phyloP scores from a whole-genome alignment of 2,888 invertebrate species.

The Pterostichus madidus region DNA sequence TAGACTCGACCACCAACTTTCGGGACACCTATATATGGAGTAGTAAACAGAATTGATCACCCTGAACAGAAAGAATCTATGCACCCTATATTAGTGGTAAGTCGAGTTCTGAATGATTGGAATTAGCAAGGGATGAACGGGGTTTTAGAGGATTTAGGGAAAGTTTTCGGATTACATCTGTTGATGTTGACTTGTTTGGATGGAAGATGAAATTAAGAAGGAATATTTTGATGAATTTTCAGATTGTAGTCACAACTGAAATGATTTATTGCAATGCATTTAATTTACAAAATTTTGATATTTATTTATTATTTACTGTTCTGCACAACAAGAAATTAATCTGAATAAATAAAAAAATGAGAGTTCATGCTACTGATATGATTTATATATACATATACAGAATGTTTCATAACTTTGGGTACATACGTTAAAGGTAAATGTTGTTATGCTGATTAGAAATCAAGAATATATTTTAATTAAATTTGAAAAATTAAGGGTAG shows the following conservation, averaged over 20 bases:
- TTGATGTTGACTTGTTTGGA: slow-evolving; percentile 28
- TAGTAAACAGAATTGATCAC: slow-evolving; percentile 38
- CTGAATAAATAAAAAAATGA: too few species aligned
- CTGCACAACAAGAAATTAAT: too few species aligned
- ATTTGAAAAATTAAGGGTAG: too few species aligned
- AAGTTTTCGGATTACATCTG: slow-evolving; percentile 63
- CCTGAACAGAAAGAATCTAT: slow-evolving; percentile 18
- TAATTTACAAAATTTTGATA: too few species aligned
- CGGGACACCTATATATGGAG: slow-evolving; percentile 45
- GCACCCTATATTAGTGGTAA: neutral
- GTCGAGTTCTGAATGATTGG: slow-evolving; percentile 58
- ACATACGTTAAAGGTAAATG: too few species aligned
- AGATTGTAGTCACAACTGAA: slow-evolving; percentile 33
- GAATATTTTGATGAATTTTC: slow-evolving; percentile 39
- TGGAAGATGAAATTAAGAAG: slow-evolving; percentile 47
- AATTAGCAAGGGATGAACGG: slow-evolving; percentile 64
- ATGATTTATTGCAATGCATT: too few species aligned
- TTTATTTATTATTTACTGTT: too few species aligned
- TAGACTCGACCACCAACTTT: slow-evolving; percentile 8
- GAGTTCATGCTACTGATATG: too few species aligned
- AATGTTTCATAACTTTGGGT: too few species aligned
- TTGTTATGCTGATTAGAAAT: too few species aligned
- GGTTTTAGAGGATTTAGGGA: slow-evolving; percentile 62
- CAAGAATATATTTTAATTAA: too few species aligned
- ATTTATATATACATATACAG: too few species aligned